phyloP scores from a whole-genome alignment of 92 coral and sea anemone species.

The Umimayanthus chanpuru region DNA sequence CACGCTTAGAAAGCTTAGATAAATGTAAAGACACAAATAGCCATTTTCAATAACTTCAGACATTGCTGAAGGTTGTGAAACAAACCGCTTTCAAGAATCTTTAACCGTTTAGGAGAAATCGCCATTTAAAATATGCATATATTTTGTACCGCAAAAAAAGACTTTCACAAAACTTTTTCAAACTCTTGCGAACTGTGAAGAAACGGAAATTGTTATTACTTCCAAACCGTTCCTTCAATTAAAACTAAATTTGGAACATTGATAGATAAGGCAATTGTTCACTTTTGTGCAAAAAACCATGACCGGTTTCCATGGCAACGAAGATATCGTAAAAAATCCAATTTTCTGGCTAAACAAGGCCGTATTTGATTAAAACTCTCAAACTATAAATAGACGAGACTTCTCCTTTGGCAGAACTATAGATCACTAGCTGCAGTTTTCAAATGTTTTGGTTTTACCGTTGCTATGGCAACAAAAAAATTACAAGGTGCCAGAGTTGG shows the following conservation, averaged over 20 bases:
- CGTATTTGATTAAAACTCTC: neutral
- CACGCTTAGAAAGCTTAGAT: neutral
- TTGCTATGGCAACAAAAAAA: conserved; percentile 10
- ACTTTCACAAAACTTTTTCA: neutral
- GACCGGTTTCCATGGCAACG: neutral
- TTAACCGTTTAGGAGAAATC: neutral
- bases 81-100: conserved; percentile 1
- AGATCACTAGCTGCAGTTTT: neutral
- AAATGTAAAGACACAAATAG: neutral
- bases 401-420: neutral
- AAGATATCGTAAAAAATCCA: neutral
- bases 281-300: neutral
- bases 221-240: neutral
- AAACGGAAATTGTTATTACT: neutral
- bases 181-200: neutral
- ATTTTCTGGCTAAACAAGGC: neutral
- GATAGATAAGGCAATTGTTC: neutral
- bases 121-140: neutral
- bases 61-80: conserved; percentile 1
- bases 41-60: neutral
- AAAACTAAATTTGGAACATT: neutral
- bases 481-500: neutral
- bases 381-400: neutral
- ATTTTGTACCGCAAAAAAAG: neutral
- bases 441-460: neutral